Conservation (phyloP, 2,113 vertebrate genomes). For the Gasterosteus nipponicus region DNA sequence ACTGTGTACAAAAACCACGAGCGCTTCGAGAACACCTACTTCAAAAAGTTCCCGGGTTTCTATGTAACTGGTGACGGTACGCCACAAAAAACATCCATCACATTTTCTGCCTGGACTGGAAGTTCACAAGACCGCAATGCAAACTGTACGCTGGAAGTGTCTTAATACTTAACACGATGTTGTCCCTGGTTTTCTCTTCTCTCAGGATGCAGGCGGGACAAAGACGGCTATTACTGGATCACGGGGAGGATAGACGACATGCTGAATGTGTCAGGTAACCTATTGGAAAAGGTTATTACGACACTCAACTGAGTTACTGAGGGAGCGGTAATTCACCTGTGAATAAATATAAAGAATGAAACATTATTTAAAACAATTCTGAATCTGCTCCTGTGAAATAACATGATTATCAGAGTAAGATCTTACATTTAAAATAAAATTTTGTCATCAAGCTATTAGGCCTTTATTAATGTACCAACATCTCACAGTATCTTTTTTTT, state of each 20-base stretch:
- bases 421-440: no score
- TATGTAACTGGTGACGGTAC: conserved; percentile 86
- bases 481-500: no score
- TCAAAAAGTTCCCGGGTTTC: conserved; percentile 85
- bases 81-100: conserved; percentile 1
- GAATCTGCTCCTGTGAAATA: not conserved
- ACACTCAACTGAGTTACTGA: not conserved
- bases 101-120: not conserved
- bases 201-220: conserved; percentile 83
- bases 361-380: not conserved
- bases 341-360: not conserved
- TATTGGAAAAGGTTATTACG: not conserved
- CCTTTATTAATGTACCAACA: no score
- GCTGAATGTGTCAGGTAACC: conserved; percentile 85
- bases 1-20: conserved; percentile 80
- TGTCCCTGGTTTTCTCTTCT: conserved; percentile 29
- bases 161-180: not conserved
- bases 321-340: not conserved
- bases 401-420: not conserved
- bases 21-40: conserved; percentile 84
- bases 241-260: conserved; percentile 87
- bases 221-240: conserved; percentile 88
- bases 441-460: no score
- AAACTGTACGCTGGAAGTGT: not conserved
- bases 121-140: not conserved